Conservation (phyloP, 2,888 invertebrate species). For the Heliconius charithonia region DNA sequence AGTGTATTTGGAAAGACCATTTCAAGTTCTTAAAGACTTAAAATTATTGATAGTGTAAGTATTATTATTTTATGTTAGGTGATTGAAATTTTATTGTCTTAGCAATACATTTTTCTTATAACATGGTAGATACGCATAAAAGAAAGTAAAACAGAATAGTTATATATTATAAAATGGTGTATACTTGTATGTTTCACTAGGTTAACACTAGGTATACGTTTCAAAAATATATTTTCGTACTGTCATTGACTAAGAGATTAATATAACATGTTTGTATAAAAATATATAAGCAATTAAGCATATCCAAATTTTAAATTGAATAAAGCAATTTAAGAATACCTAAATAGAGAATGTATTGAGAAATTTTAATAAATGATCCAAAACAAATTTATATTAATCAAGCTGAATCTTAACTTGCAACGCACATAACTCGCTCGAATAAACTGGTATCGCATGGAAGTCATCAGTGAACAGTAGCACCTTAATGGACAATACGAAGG, state of each 20-base stretch:
- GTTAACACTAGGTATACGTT: not conserved
- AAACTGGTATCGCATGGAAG: slow-evolving; percentile 46
- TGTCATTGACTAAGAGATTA: not conserved
- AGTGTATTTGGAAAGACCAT: not conserved
- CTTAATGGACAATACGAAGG: slow-evolving; percentile 29
- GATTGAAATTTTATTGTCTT: not conserved
- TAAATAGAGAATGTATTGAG: not conserved
- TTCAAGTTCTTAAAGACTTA: not conserved
- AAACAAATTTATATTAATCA: slow-evolving; percentile 37
- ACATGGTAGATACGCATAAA: not conserved
- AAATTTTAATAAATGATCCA: slow-evolving; percentile 4
- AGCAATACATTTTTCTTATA: not conserved
- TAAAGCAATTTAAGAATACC: not conserved
- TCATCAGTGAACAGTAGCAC: slow-evolving; percentile 42
- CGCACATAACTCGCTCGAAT: slow-evolving; percentile 40
- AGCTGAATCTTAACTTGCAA: slow-evolving; percentile 32
- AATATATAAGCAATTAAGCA: not conserved
- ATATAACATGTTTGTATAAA: not conserved
- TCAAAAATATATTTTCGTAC: not conserved
- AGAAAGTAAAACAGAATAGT: not conserved
- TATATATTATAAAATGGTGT: not conserved
- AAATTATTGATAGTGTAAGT: not conserved
- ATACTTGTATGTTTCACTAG: not conserved
- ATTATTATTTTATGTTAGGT: not conserved
- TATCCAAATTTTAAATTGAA: not conserved